A percentile compares a stretch with the other conserved stretches of the same genome.
phyloP scores from a whole-genome alignment of 2,888 invertebrate species.

The Coelogynopora nodosa region DNA sequence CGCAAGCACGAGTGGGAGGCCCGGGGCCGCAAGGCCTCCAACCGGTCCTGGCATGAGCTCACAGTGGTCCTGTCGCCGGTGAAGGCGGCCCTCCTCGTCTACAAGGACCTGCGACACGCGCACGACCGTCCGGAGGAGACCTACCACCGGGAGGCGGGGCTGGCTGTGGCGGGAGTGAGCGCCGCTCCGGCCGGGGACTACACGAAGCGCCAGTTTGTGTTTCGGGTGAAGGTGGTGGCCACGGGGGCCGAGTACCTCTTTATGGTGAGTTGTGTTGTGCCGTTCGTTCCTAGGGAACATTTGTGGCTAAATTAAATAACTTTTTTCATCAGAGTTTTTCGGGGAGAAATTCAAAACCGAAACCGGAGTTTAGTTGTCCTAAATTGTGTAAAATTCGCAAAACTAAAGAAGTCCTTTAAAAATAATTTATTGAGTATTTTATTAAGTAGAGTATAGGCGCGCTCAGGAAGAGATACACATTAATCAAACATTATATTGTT shows the following conservation, averaged over 20 bases:
- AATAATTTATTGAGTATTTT: no score
- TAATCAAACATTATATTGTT: no score
- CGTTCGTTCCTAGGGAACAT: no score
- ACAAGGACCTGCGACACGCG: constrained; percentile 33
- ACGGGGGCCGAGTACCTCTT: constrained; percentile 93
- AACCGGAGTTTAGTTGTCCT: no score
- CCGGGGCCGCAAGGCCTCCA: constrained; percentile 85
- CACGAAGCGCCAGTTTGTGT: constrained; percentile 97
- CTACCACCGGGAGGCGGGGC: constrained; percentile 77
- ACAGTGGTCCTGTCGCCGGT: neutral
- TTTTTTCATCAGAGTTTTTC: no score
- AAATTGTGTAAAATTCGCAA: no score
- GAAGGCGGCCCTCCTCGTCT: neutral
- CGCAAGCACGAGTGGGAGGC: constrained; percentile 68
- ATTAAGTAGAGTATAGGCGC: no score
- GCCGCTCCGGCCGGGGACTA: constrained; percentile 89
- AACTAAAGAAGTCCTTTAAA: no score
- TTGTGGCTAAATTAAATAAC: no score
- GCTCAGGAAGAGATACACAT: no score
- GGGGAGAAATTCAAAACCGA: no score
- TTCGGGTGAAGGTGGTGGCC: constrained; percentile 83
- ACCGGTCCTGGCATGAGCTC: constrained; percentile 67
- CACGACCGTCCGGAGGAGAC: constrained; percentile 36
- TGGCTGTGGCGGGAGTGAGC: constrained; percentile 78
- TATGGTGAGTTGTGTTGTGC: constrained; percentile 92